Percentiles rank a stretch among this genome's conserved stretches.
Evolutionary conservation across 2,113 vertebrate genomes (phyloP).

Genomic region (Calidris pugnax): DNA sequence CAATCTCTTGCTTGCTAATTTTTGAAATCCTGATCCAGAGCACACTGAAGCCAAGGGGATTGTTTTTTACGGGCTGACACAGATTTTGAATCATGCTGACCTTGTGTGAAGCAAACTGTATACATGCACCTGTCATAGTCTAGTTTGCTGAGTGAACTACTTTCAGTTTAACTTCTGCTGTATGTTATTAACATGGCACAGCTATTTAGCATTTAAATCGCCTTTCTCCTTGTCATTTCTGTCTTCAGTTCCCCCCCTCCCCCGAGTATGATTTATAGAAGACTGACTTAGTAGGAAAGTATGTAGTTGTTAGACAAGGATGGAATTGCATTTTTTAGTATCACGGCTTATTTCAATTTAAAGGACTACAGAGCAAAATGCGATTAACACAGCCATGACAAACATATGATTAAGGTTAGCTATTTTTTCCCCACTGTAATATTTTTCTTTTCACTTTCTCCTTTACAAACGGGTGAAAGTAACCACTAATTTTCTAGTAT

Average conservation of each 20-base stretch:
- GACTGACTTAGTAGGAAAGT: background rate
- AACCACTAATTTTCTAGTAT: background rate
- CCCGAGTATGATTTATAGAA: background rate
- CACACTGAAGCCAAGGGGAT: background rate
- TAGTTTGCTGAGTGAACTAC: background rate
- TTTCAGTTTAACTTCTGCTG: background rate
- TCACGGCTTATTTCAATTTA: background rate
- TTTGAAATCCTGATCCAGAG: background rate
- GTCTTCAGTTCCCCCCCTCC: background rate
- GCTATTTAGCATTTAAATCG: constrained; percentile 14
- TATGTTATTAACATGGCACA: background rate
- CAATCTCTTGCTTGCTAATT: background rate
- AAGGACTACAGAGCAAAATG: background rate
- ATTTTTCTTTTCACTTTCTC: constrained; percentile 9
- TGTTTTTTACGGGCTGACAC: background rate
- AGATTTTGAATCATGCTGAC: background rate
- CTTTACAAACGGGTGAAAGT: background rate
- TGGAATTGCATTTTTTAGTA: background rate
- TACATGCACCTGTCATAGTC: background rate
- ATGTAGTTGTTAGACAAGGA: background rate
- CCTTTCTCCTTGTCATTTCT: background rate
- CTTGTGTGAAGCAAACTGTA: background rate
- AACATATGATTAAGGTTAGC: background rate
- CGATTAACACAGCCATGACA: background rate
- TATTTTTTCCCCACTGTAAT: background rate